A percentile compares a stretch with the other conserved stretches of the same genome.
Evolutionary conservation across 2,113 vertebrate species (phyloP).

Genomic region (Varanus komodoensis): DNA sequence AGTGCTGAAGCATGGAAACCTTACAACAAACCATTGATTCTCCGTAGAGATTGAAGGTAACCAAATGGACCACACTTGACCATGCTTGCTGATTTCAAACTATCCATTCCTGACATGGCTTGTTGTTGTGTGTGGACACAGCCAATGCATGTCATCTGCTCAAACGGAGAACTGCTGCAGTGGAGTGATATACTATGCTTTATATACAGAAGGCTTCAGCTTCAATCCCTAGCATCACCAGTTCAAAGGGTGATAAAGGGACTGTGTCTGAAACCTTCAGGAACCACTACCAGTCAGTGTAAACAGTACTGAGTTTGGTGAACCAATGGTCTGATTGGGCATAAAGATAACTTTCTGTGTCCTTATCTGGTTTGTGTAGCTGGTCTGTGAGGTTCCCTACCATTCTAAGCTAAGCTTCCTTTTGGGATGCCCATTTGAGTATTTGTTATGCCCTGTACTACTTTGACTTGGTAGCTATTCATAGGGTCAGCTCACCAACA

Average conservation of each 20-base stretch:
- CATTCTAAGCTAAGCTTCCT: neutral
- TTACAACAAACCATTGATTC: no score
- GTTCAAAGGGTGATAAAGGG: neutral
- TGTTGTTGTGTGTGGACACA: no score
- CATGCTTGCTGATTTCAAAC: no score
- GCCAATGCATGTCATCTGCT: neutral
- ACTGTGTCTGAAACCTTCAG: neutral
- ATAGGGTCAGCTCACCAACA: neutral
- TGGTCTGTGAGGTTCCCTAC: neutral
- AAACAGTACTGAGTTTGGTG: no score
- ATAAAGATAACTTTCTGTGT: neutral
- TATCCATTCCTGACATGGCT: no score
- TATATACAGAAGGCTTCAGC: no score
- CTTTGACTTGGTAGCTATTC: neutral
- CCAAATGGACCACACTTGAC: no score
- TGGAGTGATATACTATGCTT: neutral
- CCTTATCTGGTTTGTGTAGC: neutral
- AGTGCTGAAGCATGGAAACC: no score
- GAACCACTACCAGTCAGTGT: neutral
- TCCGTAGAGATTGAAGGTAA: no score
- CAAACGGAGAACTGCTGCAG: neutral
- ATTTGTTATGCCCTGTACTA: neutral
- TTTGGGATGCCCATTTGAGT: neutral
- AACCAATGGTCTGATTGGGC: neutral
- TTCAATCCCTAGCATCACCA: neutral